Evolutionary conservation across 2,797 vertebrate species (phyloP), one percentile per base, ranked within the genome.

Genomic region (Alosa sapidissima): DNA sequence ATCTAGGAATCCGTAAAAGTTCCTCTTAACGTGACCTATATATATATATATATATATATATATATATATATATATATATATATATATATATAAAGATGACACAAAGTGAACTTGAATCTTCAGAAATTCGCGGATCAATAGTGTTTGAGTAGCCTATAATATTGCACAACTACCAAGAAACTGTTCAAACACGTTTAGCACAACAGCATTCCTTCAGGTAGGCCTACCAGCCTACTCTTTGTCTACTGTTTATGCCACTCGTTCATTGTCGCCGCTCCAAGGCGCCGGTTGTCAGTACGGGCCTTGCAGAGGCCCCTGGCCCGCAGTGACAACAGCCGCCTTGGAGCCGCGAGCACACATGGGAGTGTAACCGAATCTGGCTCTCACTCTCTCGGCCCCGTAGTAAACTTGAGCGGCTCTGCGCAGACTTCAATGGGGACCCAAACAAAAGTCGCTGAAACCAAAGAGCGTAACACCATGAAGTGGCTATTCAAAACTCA

Each of bases 371-470:
- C 72, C 72, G 72, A 78, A 78, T 78, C 72, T 78, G 41, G 72
- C 72, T 21, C 72, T 78, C 72, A 78, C 72, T 47, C 72, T 78
- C 72, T 78, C 72, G 72, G 72, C 72, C 72, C 72, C 72, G 72
- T 78, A 78, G 72, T 78, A 78, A 78, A 78, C 72, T 78, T 78
- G 72, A 78, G 72, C 72, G 72, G 72, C 72, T 78, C 72, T 45
- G 72, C 41, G 72, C 72, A 78, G 72, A 78, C 72, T 78, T 78
- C 72, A 78, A 78, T 78, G 72, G 72, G 41, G 72, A 78, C 72
- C 72, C 72, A 78, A 78, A 78, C 72, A 78, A 78, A 78, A 78
- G 72, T 78, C 72, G 72, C 72, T 78, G 72, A 78, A 78, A 78
- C 72, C 72, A 78, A 78, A 78, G 72, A 78, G 72, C 36, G 72